A percentile compares a stretch with the other conserved stretches of the same genome.
These are phyloP conservation scores for Felis chaus DNA, from an alignment of 2,113 vertebrate genomes.

Conservation along the genomic window DNA sequence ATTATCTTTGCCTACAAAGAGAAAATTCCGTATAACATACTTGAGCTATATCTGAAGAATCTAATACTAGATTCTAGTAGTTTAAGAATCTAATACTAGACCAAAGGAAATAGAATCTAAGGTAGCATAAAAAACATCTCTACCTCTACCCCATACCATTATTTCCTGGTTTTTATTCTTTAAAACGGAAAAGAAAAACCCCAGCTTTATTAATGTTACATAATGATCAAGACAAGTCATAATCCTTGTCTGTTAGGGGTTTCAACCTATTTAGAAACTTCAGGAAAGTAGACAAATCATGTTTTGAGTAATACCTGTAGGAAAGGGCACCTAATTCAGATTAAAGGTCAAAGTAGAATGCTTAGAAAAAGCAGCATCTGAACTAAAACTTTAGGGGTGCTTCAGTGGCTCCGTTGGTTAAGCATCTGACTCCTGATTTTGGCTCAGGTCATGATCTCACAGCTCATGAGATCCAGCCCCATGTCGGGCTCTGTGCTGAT, in stretches of 20 bases:
- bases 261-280: constrained; percentile 27
- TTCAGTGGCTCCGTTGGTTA: too few species aligned
- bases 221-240: background rate
- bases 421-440: too few species aligned
- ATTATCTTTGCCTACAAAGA: background rate
- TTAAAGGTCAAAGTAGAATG: background rate
- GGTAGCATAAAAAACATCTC: background rate
- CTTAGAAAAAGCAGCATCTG: background rate
- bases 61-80: background rate
- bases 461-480: too few species aligned
- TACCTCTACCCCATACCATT: background rate
- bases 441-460: too few species aligned
- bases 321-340: background rate
- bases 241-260: background rate
- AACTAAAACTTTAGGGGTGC: background rate
- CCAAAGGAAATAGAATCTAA: background rate
- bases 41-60: background rate
- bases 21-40: background rate
- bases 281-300: background rate
- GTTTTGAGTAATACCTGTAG: background rate
- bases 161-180: background rate
- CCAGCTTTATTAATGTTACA: background rate
- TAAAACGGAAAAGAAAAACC: background rate
- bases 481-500: too few species aligned
- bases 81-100: background rate